Percentiles rank a stretch among this genome's conserved stretches.
Conservation (phyloP, 2,888 invertebrate species). For the Cynaeus angustus region DNA sequence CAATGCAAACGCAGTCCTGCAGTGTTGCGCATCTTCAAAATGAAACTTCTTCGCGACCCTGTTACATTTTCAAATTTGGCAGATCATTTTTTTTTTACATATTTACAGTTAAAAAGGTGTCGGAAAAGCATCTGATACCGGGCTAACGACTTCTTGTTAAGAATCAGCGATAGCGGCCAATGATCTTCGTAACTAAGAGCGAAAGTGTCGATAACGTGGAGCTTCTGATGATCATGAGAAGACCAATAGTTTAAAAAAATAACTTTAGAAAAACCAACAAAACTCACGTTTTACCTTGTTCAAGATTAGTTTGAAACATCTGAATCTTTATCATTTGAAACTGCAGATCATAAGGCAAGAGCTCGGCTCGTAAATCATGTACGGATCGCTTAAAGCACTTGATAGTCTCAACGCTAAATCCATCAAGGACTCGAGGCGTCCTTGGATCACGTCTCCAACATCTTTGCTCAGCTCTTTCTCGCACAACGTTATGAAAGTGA, state of each 20-base stretch:
- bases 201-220: slow-evolving; percentile 93
- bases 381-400: slow-evolving; percentile 92
- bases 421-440: slow-evolving; percentile 90
- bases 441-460: slow-evolving; percentile 91
- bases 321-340: slow-evolving; percentile 95
- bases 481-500: slow-evolving; percentile 97
- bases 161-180: slow-evolving; percentile 95
- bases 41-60: slow-evolving; percentile 90
- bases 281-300: slow-evolving; percentile 81
- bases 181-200: slow-evolving; percentile 95
- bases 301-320: slow-evolving; percentile 86
- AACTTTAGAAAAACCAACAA: not conserved
- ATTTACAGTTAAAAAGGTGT: slow-evolving; percentile 95
- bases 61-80: slow-evolving; percentile 95
- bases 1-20: slow-evolving; percentile 90
- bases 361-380: slow-evolving; percentile 91
- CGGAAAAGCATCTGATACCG: slow-evolving; percentile 98
- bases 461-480: slow-evolving; percentile 93
- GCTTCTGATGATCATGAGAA: slow-evolving; percentile 78
- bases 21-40: slow-evolving; percentile 81
- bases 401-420: slow-evolving; percentile 92
- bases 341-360: slow-evolving; percentile 91
- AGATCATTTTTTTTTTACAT: slow-evolving; percentile 93
- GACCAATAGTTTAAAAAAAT: slow-evolving; percentile 78
- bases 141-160: slow-evolving; percentile 92